Percentiles rank a stretch among this genome's conserved stretches.
phyloP scores from a whole-genome alignment of 2,888 invertebrate genomes.

The Scaptomyza tumidula region DNA sequence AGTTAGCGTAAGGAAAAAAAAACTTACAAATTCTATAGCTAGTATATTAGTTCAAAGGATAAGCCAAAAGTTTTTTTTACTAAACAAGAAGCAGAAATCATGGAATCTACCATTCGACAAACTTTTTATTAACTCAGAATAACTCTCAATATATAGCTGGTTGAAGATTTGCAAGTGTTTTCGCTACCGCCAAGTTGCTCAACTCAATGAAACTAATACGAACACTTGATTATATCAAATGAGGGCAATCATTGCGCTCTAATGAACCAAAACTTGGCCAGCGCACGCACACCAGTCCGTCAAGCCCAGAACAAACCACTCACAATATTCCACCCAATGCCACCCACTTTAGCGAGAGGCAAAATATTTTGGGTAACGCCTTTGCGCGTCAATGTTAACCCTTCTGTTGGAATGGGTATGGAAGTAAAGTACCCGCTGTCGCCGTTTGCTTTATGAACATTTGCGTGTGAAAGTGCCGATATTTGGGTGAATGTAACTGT shows the following conservation, averaged over 20 bases:
- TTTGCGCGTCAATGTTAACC: conserved; percentile 58
- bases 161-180: conserved; percentile 7
- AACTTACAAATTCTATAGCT: not conserved
- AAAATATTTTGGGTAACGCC: conserved; percentile 77
- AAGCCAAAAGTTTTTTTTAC: not conserved
- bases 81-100: not conserved
- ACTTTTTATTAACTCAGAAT: conserved; percentile 5
- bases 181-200: conserved; percentile 10
- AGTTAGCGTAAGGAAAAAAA: no score
- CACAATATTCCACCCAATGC: conserved; percentile 1
- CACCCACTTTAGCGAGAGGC: conserved; percentile 38
- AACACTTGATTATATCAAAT: conserved; percentile 76
- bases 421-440: conserved; percentile 21
- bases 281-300: conserved; percentile 56
- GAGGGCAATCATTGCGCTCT: conserved; percentile 78
- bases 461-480: conserved; percentile 80
- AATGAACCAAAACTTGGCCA: conserved; percentile 75
- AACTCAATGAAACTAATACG: conserved; percentile 68
- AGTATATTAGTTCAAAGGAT: conserved; percentile 14
- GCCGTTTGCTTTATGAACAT: conserved; percentile 60
- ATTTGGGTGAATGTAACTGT: conserved; percentile 61
- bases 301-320: conserved; percentile 8
- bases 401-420: conserved; percentile 16
- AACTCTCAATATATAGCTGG: not conserved
- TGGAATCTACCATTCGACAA: not conserved